Conservation (phyloP, 1,140 invertebrate species). For the Varroa destructor region DNA sequence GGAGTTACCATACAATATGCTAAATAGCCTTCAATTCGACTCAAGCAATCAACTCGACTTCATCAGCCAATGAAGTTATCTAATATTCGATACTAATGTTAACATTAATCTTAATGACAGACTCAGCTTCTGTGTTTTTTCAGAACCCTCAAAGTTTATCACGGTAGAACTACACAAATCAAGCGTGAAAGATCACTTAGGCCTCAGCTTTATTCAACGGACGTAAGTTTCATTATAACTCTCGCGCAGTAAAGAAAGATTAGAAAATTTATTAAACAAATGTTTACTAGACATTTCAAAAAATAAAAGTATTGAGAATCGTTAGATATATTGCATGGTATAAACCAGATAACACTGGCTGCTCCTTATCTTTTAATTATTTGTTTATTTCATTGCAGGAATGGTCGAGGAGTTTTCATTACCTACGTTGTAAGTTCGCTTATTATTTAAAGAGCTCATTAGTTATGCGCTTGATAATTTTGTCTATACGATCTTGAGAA, state of each 20-base stretch:
- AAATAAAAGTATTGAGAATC: no score
- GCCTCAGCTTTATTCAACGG: conserved; percentile 35
- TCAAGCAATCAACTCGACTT: no score
- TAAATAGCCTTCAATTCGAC: no score
- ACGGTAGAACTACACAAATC: conserved; percentile 35
- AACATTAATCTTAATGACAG: no score
- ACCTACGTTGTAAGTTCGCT: conserved; percentile 36
- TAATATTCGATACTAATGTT: no score
- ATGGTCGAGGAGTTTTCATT: conserved; percentile 36
- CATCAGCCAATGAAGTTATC: no score
- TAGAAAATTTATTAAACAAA: not conserved
- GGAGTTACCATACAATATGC: no score
- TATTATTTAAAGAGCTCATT: not conserved
- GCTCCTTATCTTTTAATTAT: not conserved
- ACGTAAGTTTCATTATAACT: conserved; percentile 31
- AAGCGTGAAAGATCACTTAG: conserved; percentile 35
- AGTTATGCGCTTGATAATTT: no score
- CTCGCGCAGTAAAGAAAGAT: not conserved
- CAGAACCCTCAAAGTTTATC: conserved; percentile 35
- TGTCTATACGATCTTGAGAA: no score
- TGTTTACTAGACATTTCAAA: no score
- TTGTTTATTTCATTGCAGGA: conserved; percentile 30
- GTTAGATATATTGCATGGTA: no score
- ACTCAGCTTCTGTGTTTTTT: not conserved
- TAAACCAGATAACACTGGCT: no score